Percentiles rank a stretch among this genome's conserved stretches.
Conservation (phyloP, 2,113 vertebrate genomes). For the Osmerus eperlanus region DNA sequence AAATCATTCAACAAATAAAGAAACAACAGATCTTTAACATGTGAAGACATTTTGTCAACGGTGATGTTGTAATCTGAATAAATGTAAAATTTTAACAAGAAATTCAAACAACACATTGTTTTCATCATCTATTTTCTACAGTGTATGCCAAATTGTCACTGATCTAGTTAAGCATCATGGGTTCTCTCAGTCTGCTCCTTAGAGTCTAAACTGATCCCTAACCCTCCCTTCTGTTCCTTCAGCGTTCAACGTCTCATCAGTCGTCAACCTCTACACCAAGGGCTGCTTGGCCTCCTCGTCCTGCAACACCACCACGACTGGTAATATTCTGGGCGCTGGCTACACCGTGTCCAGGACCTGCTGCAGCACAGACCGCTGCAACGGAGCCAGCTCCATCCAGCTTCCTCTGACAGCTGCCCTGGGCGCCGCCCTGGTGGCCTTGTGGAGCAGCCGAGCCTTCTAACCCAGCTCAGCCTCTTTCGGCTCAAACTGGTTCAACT, state of each 20-base stretch:
- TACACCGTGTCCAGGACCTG: slow-evolving; percentile 45
- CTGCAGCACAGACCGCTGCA: slow-evolving; percentile 46
- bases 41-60: too few relatives aligned
- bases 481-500: background rate
- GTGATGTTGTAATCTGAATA: too few relatives aligned
- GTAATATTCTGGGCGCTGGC: slow-evolving; percentile 27
- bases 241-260: slow-evolving; percentile 38
- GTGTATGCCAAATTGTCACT: too few relatives aligned
- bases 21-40: too few relatives aligned
- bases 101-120: too few relatives aligned
- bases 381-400: slow-evolving; percentile 36
- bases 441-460: slow-evolving; percentile 15
- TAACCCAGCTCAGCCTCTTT: background rate
- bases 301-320: slow-evolving; percentile 29
- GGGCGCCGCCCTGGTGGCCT: slow-evolving; percentile 19
- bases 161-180: too few relatives aligned
- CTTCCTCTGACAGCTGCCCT: slow-evolving; percentile 33
- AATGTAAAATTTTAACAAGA: too few relatives aligned
- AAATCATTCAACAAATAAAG: too few relatives aligned
- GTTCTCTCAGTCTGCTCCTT: too few relatives aligned
- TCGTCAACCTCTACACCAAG: slow-evolving; percentile 16
- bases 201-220: too few relatives aligned
- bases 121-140: too few relatives aligned
- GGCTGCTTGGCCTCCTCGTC: slow-evolving; percentile 29
- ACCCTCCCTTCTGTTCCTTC: background rate